These are phyloP conservation scores for Nettapus auritus DNA, from an alignment of 2,113 vertebrate species.

Conservation along the genomic window DNA sequence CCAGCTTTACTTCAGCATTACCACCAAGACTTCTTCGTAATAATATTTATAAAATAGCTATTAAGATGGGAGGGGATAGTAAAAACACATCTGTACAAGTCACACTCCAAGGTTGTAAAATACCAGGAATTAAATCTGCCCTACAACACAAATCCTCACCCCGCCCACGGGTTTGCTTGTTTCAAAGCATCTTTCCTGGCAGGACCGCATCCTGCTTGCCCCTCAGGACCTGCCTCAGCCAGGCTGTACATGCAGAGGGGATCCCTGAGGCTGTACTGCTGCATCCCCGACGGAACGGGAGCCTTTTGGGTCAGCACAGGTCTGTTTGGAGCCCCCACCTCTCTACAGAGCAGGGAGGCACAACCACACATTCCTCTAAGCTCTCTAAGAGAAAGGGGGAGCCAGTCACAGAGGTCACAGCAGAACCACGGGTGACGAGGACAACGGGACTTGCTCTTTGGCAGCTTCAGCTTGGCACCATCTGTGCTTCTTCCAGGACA, in stretches of 20 bases:
- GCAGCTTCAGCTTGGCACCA: background rate
- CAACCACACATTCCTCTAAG: background rate
- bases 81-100: constrained; percentile 29
- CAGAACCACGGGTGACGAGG: background rate
- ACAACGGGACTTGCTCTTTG: background rate
- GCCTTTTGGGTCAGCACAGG: background rate
- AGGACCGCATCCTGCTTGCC: background rate
- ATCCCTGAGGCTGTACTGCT: background rate
- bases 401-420: background rate
- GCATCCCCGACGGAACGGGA: background rate
- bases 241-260: background rate
- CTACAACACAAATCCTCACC: background rate
- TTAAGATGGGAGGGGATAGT: constrained; percentile 50
- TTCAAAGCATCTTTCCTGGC: constrained; percentile 1
- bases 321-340: background rate
- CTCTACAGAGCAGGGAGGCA: background rate
- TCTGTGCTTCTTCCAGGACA: background rate
- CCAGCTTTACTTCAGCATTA: constrained; percentile 41
- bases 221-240: background rate
- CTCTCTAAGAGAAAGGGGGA: background rate
- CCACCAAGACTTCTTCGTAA: constrained; percentile 50
- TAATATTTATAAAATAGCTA: constrained; percentile 69
- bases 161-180: background rate
- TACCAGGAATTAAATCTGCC: constrained; percentile 10
- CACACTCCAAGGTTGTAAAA: constrained; percentile 12